These are phyloP conservation scores for Dinoponera quadriceps DNA, from an alignment of 1,140 invertebrate species.

Conservation along the genomic window DNA sequence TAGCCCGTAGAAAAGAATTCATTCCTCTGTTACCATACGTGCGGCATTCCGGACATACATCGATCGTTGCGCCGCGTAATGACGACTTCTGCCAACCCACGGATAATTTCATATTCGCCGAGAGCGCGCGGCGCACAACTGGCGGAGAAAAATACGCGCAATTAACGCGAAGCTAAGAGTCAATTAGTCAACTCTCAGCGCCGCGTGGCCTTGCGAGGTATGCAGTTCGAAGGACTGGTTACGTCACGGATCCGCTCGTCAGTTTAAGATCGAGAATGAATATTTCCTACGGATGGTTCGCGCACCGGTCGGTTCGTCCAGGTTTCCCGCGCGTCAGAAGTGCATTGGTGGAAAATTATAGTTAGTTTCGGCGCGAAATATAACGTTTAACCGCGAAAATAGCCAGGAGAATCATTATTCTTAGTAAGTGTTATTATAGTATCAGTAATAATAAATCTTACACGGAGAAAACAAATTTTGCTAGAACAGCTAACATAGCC, in stretches of 20 bases:
- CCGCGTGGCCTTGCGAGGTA: constrained; percentile 49
- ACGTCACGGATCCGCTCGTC: constrained; percentile 29
- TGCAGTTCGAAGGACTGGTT: constrained; percentile 9
- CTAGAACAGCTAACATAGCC: too few relatives aligned
- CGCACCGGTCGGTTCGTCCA: neutral
- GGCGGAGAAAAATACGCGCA: constrained; percentile 43
- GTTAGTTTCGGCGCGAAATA: constrained; percentile 14
- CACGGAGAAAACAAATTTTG: too few relatives aligned
- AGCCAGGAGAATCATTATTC: too few relatives aligned
- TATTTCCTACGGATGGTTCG: constrained; percentile 36
- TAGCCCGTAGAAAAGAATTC: constrained; percentile 10
- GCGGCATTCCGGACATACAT: constrained; percentile 26
- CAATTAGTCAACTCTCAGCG: constrained; percentile 46
- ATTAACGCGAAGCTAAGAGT: constrained; percentile 65
- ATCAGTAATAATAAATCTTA: too few relatives aligned
- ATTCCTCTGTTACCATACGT: neutral
- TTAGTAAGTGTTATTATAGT: too few relatives aligned
- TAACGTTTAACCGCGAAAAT: too few relatives aligned
- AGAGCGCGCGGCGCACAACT: neutral
- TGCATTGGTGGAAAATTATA: too few relatives aligned
- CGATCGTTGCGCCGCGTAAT: neutral
- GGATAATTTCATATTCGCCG: constrained; percentile 34
- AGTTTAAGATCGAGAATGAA: constrained; percentile 26
- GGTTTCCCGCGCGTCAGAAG: too few relatives aligned
- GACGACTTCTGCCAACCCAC: neutral